These are phyloP conservation scores for Odontomachus brunneus DNA, from an alignment of 1,140 invertebrate species.

Conservation along the genomic window DNA sequence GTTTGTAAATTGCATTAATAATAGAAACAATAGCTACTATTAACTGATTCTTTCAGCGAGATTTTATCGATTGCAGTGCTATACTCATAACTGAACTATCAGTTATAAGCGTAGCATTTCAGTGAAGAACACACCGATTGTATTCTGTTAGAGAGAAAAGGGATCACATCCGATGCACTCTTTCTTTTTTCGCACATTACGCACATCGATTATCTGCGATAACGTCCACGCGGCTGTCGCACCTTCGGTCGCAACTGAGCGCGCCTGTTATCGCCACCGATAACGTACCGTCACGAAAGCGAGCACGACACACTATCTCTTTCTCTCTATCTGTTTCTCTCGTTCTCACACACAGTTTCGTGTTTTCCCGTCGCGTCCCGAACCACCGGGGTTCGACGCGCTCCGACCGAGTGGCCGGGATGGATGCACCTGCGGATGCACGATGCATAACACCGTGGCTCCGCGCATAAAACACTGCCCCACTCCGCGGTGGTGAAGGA, in stretches of 20 bases:
- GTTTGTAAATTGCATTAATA: too few species aligned
- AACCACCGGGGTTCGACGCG: conserved; percentile 55
- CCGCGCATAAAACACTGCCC: conserved; percentile 65
- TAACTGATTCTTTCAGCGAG: too few species aligned
- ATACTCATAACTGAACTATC: too few species aligned
- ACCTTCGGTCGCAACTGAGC: not conserved
- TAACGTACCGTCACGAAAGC: conserved; percentile 3
- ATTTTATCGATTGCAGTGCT: too few species aligned
- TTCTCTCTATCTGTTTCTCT: too few species aligned
- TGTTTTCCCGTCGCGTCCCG: conserved; percentile 26
- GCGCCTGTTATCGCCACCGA: conserved; percentile 18
- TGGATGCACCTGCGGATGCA: conserved; percentile 69
- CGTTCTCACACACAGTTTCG: conserved; percentile 18
- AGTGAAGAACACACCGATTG: too few species aligned
- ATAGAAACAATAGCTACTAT: too few species aligned
- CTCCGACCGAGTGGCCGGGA: conserved; percentile 59
- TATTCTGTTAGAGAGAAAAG: too few species aligned
- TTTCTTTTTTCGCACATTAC: too few species aligned
- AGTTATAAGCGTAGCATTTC: too few species aligned
- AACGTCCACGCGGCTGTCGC: conserved; percentile 28
- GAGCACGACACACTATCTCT: not conserved
- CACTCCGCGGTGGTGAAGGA: conserved; percentile 63
- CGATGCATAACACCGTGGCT: conserved; percentile 63
- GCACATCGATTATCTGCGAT: conserved; percentile 36
- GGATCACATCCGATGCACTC: too few species aligned